Evolutionary conservation across 2,113 vertebrate species (phyloP), one percentile per base, ranked within the genome.

Genomic region (Dasyurus viverrinus): DNA sequence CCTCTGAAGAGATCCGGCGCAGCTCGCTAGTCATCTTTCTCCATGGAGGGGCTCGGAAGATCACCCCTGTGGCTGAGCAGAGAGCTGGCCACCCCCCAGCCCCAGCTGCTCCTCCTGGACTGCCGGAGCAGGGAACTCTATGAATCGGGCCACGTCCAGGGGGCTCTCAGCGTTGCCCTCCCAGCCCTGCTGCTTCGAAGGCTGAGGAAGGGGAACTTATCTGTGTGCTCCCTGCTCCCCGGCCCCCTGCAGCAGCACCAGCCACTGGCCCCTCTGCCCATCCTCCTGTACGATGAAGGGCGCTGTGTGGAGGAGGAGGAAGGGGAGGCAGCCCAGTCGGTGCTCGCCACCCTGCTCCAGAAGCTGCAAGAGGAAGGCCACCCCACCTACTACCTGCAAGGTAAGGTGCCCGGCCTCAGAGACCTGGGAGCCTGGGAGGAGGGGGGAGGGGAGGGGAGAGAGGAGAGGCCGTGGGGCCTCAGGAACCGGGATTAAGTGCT

Each of bases 101-200:
- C 97, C 4, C 97, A 36, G 46, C 94, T 98, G 91, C 97, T 98
- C 47, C 96, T 98, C 53, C 96, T 98, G 42, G 98, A 98, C 95
- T 98, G 98, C 97, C 98, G 98, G 54, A 98, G 98, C 92, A 97
- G 98, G 16, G 98, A 98, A 95, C 96, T 98, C 52, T 98, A 98
- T 25, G 98, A 98, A 76, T 94, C 98, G 0, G 97, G 97, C n/a
- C 98, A 98, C 76, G 98, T 98, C 91, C 92, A 97, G 30, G 98
- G 98, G 94, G 98, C 98, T 0, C 96, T 98, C 92, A 98, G 97
- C 11, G 98, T 98, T 92, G 98, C 98, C 23, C 97, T 98, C 46
- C 98, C 98, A 0, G 97, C 98, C 89, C 95, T 98, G 48, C 97
- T 98, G 95, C 97, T 98, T 55, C 98, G 98, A 48, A 97, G 98